Percentiles rank a stretch among this genome's conserved stretches.
These are phyloP conservation scores for Drosophila willistoni DNA, from an alignment of 1,140 invertebrate genomes.

Conservation along the genomic window DNA sequence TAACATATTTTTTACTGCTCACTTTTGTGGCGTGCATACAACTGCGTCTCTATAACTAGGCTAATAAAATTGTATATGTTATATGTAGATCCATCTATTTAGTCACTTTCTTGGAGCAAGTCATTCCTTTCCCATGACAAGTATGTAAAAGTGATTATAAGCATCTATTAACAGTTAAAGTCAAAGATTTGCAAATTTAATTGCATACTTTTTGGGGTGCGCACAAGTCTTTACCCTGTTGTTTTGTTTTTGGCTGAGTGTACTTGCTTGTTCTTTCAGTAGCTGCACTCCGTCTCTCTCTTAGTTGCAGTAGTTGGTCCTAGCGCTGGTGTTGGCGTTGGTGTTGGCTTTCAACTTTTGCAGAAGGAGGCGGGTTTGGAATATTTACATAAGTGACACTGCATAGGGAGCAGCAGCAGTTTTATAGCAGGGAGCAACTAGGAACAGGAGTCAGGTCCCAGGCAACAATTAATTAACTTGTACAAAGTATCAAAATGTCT, in stretches of 20 bases:
- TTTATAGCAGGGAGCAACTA: neutral
- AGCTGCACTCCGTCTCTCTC: neutral
- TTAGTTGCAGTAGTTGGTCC: conserved; percentile 20
- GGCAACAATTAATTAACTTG: conserved; percentile 80
- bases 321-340: conserved; percentile 33
- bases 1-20: too few species aligned
- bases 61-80: too few species aligned
- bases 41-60: too few species aligned
- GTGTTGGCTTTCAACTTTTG: conserved; percentile 73
- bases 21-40: neutral
- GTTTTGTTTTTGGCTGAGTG: neutral
- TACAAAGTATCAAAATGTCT: conserved; percentile 75
- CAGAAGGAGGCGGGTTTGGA: conserved; percentile 51
- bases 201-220: conserved; percentile 19
- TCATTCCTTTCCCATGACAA: too few species aligned
- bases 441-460: conserved; percentile 42
- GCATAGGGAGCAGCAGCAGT: conserved; percentile 35
- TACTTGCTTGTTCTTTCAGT: conserved; percentile 2
- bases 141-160: too few species aligned
- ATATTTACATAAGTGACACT: conserved; percentile 80
- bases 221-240: neutral
- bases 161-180: too few species aligned
- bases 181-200: too few species aligned
- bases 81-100: too few species aligned
- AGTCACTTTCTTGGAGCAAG: too few species aligned